Evolutionary conservation across 2,888 invertebrate species (phyloP), one percentile per base, ranked within the genome.

Genomic region (Opisthograptis luteolata): DNA sequence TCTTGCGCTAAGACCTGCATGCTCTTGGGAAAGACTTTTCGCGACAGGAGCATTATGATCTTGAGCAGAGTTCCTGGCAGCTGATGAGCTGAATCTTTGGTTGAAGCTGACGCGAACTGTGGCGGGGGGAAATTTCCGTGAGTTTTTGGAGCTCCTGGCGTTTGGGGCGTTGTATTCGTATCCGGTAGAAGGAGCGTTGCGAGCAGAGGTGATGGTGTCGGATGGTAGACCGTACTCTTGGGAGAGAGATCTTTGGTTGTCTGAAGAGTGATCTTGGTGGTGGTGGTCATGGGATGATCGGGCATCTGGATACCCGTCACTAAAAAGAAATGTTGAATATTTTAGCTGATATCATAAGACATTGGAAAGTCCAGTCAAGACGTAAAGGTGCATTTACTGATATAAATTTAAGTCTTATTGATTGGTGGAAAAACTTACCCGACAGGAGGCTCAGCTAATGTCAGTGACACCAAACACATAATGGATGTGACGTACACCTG

Each of bases 211-310:
- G 10, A 12, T 6, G 10, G 35, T 12, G 3, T 68, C 68, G 17
- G 68, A 55, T 22, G 92, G 91, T 12, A 83, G 85, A 14, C 91
- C 91, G 53, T 92, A 92, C 40, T 85, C 84, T 47, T 84, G 81
- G 39, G 90, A 87, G 1, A 73, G 25, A 55, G 49, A 49, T 27
- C 48, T 30, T 22, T 43, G 37, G 17, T 43, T 19, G 25, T 42
- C 48, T 36, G 48, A 48, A 1, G 10, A 31, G 3, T 42, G 45
- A 13, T 43, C 34, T 14, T 43, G 31, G 12, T 45, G 47, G 20
- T 47, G 42, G 13, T 30, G 19, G n/a, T 52, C 45, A 5, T 36
- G 44, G 3, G 36, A 37, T 4, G 45, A 43, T 15, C 44, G 27
- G 8, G 36, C 15, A 17, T 40, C 15, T 27, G 53, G 44, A 10